Evolutionary conservation across 2,113 vertebrate genomes (phyloP).

Genomic region (Prolemur simus): DNA sequence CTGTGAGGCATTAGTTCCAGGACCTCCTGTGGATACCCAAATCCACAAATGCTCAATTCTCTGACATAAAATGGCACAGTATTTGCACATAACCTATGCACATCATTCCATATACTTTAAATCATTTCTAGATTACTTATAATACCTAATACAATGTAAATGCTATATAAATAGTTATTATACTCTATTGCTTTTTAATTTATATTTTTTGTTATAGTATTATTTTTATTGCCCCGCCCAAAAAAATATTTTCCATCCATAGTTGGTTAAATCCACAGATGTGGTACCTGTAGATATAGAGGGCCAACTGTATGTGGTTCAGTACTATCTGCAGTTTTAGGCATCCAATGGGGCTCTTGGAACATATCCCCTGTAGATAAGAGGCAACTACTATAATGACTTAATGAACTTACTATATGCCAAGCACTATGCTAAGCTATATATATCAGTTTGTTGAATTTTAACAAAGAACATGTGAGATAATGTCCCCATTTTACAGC

Average conservation of each 20-base stretch:
- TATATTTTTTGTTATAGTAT: background rate
- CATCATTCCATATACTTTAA: background rate
- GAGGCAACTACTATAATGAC: background rate
- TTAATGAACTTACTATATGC: slow-evolving; percentile 22
- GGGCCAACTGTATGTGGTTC: background rate
- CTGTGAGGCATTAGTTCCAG: background rate
- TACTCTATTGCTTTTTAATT: background rate
- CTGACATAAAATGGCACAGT: background rate
- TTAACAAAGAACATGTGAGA: background rate
- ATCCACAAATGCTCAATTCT: background rate
- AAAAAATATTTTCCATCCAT: background rate
- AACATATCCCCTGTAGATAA: background rate
- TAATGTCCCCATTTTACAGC: background rate
- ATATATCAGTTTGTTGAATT: background rate
- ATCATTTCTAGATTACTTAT: background rate
- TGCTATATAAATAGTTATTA: background rate
- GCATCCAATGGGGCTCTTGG: background rate
- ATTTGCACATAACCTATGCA: background rate
- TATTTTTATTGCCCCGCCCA: background rate
- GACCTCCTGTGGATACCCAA: background rate
- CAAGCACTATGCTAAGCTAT: background rate
- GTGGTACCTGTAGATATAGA: background rate
- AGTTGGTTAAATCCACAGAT: background rate
- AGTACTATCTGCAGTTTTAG: background rate
- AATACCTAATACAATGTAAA: background rate